A percentile compares a stretch with the other conserved stretches of the same genome.
These are phyloP conservation scores for Mycetomoellerius zeteki DNA, from an alignment of 1,140 invertebrate species.

Conservation along the genomic window DNA sequence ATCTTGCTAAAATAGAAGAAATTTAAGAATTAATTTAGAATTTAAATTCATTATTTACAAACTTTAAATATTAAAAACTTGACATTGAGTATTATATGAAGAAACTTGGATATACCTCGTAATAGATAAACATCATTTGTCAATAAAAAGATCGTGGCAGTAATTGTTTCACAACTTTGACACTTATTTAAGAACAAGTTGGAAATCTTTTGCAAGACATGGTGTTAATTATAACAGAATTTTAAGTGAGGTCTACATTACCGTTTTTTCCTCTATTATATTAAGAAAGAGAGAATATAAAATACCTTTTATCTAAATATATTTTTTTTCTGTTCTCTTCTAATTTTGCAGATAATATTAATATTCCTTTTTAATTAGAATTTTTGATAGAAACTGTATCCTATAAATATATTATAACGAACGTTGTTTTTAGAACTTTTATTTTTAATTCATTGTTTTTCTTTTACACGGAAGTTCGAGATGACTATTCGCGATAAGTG, in stretches of 20 bases:
- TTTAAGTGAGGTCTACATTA: too few species aligned
- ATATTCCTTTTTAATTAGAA: neutral
- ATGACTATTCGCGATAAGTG: slow-evolving; percentile 44
- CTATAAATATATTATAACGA: neutral
- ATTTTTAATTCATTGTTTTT: slow-evolving; percentile 1
- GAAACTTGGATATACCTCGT: neutral
- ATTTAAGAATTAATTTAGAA: too few species aligned
- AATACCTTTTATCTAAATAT: slow-evolving; percentile 1
- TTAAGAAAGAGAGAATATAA: too few species aligned
- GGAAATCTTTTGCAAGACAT: neutral
- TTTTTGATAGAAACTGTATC: neutral
- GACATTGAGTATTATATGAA: neutral
- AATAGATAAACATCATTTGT: too few species aligned
- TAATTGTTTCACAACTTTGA: too few species aligned
- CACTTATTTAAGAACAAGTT: neutral
- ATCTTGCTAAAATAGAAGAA: too few species aligned
- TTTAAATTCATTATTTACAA: neutral
- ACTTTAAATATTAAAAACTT: neutral
- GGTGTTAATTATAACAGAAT: neutral
- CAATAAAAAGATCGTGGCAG: too few species aligned
- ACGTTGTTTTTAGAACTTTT: neutral
- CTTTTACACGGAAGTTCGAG: neutral
- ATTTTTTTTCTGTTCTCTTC: neutral
- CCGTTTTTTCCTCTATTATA: neutral
- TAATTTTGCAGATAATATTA: neutral